Conservation (phyloP, 2,888 invertebrate species). For the Cyrtodaria siliqua region DNA sequence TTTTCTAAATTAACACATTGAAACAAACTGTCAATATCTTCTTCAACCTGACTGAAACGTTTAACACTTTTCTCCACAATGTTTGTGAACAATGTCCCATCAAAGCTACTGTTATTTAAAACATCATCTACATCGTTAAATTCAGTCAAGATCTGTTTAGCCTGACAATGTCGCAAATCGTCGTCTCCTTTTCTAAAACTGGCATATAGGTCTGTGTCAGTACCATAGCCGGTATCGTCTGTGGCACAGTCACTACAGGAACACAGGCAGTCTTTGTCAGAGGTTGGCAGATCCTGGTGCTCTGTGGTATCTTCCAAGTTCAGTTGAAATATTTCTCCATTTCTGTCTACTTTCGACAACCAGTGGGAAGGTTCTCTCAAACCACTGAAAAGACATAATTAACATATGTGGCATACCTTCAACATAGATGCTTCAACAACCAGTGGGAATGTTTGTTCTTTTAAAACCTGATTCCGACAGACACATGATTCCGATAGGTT, state of each 20-base stretch:
- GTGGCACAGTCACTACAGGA: constrained; percentile 59
- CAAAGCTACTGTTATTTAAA: constrained; percentile 17
- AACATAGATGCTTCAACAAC: no score
- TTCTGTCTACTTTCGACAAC: constrained; percentile 65
- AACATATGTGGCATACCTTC: no score
- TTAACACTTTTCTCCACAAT: background rate
- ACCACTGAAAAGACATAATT: constrained; percentile 59
- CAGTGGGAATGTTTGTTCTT: no score
- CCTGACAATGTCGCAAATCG: background rate
- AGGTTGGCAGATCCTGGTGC: background rate
- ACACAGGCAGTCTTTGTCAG: constrained; percentile 53
- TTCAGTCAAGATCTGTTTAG: constrained; percentile 20
- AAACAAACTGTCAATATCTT: constrained; percentile 59
- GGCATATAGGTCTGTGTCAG: constrained; percentile 63
- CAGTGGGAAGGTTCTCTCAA: constrained; percentile 56
- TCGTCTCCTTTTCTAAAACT: constrained; percentile 34
- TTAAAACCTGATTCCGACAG: no score
- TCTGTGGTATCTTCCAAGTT: constrained; percentile 59
- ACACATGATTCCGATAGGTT: no score
- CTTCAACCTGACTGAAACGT: constrained; percentile 37
- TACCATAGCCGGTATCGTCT: constrained; percentile 72
- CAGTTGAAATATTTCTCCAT: constrained; percentile 73
- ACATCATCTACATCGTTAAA: constrained; percentile 45
- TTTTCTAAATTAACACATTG: constrained; percentile 28
- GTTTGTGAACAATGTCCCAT: background rate